Base-by-base conservation (phyloP, 2,113 vertebrate species). In the Clarias magur region DNA sequence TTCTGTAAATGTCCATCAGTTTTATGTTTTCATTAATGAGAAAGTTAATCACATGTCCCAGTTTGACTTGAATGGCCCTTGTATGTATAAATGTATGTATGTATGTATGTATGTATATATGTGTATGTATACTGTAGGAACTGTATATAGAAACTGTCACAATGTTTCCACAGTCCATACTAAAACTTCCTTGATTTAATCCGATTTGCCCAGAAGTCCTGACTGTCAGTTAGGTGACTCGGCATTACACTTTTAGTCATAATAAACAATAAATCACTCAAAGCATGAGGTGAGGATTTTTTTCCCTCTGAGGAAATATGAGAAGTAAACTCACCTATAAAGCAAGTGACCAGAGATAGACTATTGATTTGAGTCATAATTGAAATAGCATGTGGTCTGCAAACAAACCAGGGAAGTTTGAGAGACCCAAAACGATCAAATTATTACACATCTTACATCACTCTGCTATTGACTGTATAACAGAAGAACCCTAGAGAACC, bases 251-350 rank as follows among this genome's bases (percentile, higher is more conserved):
- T 56, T 84, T 38, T 12, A 72, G 83, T 73, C 67, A 84, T 84
- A 84, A 84, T 73, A 84, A 72, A 72, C 68, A 72, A 11, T 65
- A 73, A 54, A 59, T 84, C 82, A 72, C 27, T 84, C 67, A 84
- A 38, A 59, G 67, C 23, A n/a, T 42, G 83, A 75, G 70, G 56
- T 75, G 56, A 62, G 56, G 75, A 70, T 65, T 83, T 68, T 80
- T 38, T 6, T 27, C 60, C 23, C 65, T 56, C 17, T 21, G 42
- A 70, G n/a, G 82, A 34, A 83, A 83, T 54, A 19, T 57, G 70
- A 85, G 83, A 42, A 13, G 27, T 84, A 84, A 84, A 84, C 83
- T 59, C 54, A 84, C 53, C 83, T 63, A 59, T 73, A 73, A 73
- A 84, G 27, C 67, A 57, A 25, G 27, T 42, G 27, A 59, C 42